phyloP scores from a whole-genome alignment of 2,888 invertebrate genomes.

The Brachylomia viminalis region DNA sequence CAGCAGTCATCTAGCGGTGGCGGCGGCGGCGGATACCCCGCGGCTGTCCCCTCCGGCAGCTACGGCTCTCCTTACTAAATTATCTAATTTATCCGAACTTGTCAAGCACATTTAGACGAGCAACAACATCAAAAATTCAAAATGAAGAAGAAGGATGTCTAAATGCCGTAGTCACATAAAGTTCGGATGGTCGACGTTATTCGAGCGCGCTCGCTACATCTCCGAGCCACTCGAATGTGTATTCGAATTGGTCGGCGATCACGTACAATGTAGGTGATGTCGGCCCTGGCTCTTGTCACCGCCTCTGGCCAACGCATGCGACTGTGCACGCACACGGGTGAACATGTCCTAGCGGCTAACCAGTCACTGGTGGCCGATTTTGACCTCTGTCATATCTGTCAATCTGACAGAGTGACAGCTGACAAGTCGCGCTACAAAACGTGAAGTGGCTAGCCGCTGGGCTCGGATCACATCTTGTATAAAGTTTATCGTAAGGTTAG shows the following conservation, averaged over 20 bases:
- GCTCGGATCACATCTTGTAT: slow-evolving; percentile 87
- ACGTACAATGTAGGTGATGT: slow-evolving; percentile 89
- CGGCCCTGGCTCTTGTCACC: slow-evolving; percentile 77
- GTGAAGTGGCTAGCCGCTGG: slow-evolving; percentile 87
- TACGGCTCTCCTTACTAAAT: slow-evolving; percentile 92
- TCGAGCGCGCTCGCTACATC: slow-evolving; percentile 79
- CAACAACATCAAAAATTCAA: slow-evolving; percentile 53
- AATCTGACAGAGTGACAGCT: slow-evolving; percentile 64
- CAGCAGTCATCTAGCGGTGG: slow-evolving; percentile 87
- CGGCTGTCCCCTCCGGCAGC: slow-evolving; percentile 91
- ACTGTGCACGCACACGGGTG: slow-evolving; percentile 89
- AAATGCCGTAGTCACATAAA: slow-evolving; percentile 62
- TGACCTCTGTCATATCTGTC: slow-evolving; percentile 63
- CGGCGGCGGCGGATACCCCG: slow-evolving; percentile 88
- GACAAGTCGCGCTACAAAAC: slow-evolving; percentile 56
- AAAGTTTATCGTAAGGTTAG: slow-evolving; percentile 88
- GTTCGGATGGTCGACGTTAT: slow-evolving; percentile 78
- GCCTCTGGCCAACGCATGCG: slow-evolving; percentile 86
- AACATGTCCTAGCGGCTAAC: slow-evolving; percentile 81
- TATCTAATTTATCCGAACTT: slow-evolving; percentile 63
- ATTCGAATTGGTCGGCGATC: slow-evolving; percentile 79
- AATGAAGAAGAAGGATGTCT: slow-evolving; percentile 52
- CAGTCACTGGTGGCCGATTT: slow-evolving; percentile 78
- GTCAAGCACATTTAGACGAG: slow-evolving; percentile 62
- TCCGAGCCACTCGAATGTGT: slow-evolving; percentile 82